A percentile compares a stretch with the other conserved stretches of the same genome.
phyloP scores from a whole-genome alignment of 1,140 invertebrate genomes.

The Pseudomyrmex sp. region DNA sequence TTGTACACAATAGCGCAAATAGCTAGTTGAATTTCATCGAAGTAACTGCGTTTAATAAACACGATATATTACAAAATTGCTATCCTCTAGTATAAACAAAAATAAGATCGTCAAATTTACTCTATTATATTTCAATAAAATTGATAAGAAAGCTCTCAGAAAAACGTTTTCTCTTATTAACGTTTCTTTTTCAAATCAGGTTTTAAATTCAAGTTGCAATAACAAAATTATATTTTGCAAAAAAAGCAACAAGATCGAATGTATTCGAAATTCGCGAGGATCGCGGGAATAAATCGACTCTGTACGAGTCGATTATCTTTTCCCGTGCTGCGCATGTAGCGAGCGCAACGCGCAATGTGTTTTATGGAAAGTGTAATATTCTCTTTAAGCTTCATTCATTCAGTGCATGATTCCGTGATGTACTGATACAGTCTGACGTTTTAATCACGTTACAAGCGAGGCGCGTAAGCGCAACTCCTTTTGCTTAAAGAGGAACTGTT shows the following conservation, averaged over 20 bases:
- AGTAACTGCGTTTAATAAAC: no score
- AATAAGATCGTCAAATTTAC: no score
- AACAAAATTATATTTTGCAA: background rate
- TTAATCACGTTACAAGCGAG: slow-evolving; percentile 62
- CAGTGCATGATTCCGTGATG: slow-evolving; percentile 48
- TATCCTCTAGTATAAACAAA: no score
- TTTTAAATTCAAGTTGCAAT: slow-evolving; percentile 25
- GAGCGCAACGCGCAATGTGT: slow-evolving; percentile 20
- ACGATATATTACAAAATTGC: no score
- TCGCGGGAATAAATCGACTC: background rate
- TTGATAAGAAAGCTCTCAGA: no score
- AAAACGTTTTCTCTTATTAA: no score
- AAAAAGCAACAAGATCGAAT: background rate
- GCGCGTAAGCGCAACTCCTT: slow-evolving; percentile 40
- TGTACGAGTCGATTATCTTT: background rate
- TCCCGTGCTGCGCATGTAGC: background rate
- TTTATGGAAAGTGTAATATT: slow-evolving; percentile 47
- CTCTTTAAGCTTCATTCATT: slow-evolving; percentile 46
- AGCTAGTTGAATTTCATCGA: no score
- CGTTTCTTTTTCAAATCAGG: background rate
- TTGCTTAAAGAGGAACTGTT: slow-evolving; percentile 39
- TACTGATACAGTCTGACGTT: slow-evolving; percentile 61
- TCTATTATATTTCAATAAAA: no score
- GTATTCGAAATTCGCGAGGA: background rate
- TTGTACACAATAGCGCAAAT: no score